Evolutionary conservation across 2,888 invertebrate species (phyloP), one percentile per base, ranked within the genome.

Genomic region (Tetheella fluctuosa): DNA sequence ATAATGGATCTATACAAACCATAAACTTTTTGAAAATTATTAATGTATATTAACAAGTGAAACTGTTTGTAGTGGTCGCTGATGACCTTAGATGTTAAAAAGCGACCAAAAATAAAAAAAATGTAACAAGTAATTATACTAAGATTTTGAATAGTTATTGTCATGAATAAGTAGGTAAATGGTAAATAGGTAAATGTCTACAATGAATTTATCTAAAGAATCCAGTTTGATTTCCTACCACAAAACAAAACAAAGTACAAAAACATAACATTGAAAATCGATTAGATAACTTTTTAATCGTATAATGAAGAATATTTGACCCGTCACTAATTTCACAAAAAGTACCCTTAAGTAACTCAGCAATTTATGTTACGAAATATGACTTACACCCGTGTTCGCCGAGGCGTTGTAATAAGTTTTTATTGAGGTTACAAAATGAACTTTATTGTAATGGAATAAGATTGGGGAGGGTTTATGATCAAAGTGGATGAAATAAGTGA

Each of bases 361-460:
- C 70, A 72, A 79, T 81, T 80, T 80, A 73, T 76, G 73, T 69
- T 70, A 71, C 73, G 63, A 73, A 80, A 75, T 73, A 73, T 71
- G 71, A 73, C 69, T 70, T 69, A 73, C 67, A 66, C 69, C 73
- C 68, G 65, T 70, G 77, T 64, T 71, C 74, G 70, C 67, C 61
- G 66, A 64, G 67, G 77, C 74, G 70, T 60, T 64, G 71, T 75
- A 69, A 77, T 71, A 70, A 70, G 72, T 64, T 67, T 65, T 73
- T 69, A 72, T 72, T 70, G 64, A 62, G 55, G 55, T 34, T 55
- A 71, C 61, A 64, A 75, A 80, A 73, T 77, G 69, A 68, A 73
- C 71, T 73, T 76, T 76, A 74, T 70, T 71, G 60, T 61, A 65
- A 70, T 64, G 64, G 62, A 66, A 73, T 77, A 70, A 68, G 70